phyloP scores from a whole-genome alignment of 2,888 invertebrate genomes.

The Brenthis daphne region DNA sequence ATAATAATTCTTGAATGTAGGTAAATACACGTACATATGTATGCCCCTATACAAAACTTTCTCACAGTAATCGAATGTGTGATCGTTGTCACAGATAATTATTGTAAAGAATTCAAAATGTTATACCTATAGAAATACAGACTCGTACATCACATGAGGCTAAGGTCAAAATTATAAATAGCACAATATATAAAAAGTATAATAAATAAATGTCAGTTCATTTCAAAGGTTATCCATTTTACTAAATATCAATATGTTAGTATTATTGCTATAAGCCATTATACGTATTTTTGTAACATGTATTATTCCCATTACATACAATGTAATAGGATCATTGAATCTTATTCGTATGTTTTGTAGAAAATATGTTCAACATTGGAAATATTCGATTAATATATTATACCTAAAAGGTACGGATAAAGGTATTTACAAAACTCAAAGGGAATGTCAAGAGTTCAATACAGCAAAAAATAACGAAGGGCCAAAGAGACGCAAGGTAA shows the following conservation, averaged over 20 bases:
- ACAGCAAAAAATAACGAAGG: conserved; percentile 64
- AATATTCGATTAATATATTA: conserved; percentile 10
- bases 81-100: too few relatives aligned
- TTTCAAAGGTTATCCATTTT: conserved; percentile 7
- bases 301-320: too few relatives aligned
- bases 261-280: too few relatives aligned
- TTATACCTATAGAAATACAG: background rate
- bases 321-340: too few relatives aligned
- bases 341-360: too few relatives aligned
- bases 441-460: conserved; percentile 58
- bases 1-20: too few relatives aligned
- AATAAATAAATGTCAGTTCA: conserved; percentile 14
- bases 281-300: too few relatives aligned
- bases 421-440: conserved; percentile 18
- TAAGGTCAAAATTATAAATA: conserved; percentile 1
- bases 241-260: background rate
- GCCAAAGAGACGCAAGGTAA: conserved; percentile 76
- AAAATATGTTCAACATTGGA: background rate
- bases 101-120: background rate
- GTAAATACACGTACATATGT: too few relatives aligned
- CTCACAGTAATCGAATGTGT: too few relatives aligned
- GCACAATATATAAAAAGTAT: background rate
- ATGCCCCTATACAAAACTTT: too few relatives aligned
- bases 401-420: conserved; percentile 18
- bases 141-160: background rate